Conservation (phyloP, 1,140 invertebrate species). For the Diploscapter pachys region DNA sequence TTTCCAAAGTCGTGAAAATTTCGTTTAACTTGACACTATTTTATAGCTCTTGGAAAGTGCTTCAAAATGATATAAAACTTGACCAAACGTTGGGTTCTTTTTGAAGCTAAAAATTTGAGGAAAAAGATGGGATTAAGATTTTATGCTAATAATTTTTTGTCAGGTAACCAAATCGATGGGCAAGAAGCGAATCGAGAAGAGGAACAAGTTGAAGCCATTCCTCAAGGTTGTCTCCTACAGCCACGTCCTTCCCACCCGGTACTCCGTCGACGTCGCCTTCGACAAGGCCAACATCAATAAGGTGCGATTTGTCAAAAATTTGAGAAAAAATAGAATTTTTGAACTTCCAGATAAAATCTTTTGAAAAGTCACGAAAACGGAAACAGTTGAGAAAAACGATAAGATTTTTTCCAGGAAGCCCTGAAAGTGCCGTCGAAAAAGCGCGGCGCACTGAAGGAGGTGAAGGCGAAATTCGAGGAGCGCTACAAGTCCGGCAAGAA, state of each 20-base stretch:
- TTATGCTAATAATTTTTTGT: neutral
- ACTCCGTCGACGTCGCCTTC: conserved; percentile 82
- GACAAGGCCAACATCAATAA: conserved; percentile 81
- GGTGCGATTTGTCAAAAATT: neutral
- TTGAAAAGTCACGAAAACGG: no score
- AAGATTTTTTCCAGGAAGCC: conserved; percentile 65
- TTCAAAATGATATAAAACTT: no score
- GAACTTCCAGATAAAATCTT: no score
- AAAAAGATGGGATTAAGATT: no score
- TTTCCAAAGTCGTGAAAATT: no score
- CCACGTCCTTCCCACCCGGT: conserved; percentile 90
- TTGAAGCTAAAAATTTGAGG: no score
- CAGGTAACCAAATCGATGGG: conserved; percentile 91
- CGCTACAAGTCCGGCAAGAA: conserved; percentile 92
- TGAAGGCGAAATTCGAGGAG: conserved; percentile 91
- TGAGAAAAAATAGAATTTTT: no score
- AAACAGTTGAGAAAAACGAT: no score
- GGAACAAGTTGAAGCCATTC: conserved; percentile 96
- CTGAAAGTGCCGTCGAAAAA: conserved; percentile 91
- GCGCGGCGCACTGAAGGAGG: conserved; percentile 86
- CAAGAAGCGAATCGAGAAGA: conserved; percentile 90
- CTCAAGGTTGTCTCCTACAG: conserved; percentile 94
- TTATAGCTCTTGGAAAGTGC: no score
- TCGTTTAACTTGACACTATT: no score
- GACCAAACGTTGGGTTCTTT: no score